Evolutionary conservation across 1,140 invertebrate genomes (phyloP).

Genomic region (Lepidotrigona ventralis): DNA sequence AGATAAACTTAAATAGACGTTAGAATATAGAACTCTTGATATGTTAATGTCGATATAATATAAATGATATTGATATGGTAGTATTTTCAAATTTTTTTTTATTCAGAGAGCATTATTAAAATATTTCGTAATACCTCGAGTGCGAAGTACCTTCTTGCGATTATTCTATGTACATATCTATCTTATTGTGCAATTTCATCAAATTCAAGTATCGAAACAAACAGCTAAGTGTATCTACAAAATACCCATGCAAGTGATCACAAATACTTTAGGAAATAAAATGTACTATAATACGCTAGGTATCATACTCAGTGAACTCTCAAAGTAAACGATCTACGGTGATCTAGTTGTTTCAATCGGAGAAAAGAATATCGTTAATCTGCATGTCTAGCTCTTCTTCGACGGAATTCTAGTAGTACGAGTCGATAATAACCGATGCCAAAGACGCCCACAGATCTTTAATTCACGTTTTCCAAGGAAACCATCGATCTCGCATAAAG

Average conservation of each 20-base stretch:
- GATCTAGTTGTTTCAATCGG: slow-evolving; percentile 3
- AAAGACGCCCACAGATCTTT: background rate
- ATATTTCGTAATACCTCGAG: background rate
- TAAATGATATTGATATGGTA: background rate
- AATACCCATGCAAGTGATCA: background rate
- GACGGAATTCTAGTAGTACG: background rate
- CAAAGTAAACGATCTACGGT: background rate
- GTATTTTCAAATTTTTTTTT: background rate
- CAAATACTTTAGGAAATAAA: background rate
- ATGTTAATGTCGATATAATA: background rate
- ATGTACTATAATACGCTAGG: background rate
- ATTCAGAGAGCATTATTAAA: background rate
- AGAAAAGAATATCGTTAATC: background rate
- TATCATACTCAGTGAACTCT: background rate
- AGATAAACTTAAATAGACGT: background rate
- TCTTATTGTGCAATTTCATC: background rate
- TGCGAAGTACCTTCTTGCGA: background rate
- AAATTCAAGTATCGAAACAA: background rate
- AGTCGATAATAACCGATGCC: background rate
- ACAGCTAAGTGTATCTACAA: background rate
- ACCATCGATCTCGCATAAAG: background rate
- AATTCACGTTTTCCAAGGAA: background rate
- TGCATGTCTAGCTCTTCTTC: background rate
- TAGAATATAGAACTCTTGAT: background rate
- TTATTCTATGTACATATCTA: background rate